phyloP scores from a whole-genome alignment of 1,140 invertebrate genomes.

The Drosophila subpulchrella region DNA sequence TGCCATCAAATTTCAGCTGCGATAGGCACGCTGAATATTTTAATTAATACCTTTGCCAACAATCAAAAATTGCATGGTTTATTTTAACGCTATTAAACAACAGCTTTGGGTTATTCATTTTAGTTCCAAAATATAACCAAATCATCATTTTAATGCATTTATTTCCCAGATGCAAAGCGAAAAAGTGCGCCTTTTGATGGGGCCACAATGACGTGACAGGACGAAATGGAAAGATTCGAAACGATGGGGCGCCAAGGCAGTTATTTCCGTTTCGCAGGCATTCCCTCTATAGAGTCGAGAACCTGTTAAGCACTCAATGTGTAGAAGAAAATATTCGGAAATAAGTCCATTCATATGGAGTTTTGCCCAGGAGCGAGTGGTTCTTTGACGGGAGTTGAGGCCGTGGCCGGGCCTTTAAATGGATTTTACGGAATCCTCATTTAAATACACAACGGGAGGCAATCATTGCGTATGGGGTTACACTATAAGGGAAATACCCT shows the following conservation, averaged over 20 bases:
- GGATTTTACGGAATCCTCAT: slow-evolving; percentile 71
- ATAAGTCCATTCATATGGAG: slow-evolving; percentile 67
- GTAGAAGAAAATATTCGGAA: slow-evolving; percentile 65
- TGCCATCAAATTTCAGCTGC: background rate
- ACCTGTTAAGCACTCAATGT: slow-evolving; percentile 66
- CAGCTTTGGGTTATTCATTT: background rate
- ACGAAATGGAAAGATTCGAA: slow-evolving; percentile 16
- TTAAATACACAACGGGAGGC: slow-evolving; percentile 67
- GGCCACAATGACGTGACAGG: slow-evolving; percentile 46
- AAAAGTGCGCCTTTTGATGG: slow-evolving; percentile 24
- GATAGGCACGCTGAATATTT: slow-evolving; percentile 1
- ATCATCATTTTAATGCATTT: slow-evolving; percentile 45
- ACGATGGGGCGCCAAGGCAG: slow-evolving; percentile 51
- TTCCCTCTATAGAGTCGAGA: slow-evolving; percentile 15
- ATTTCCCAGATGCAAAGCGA: slow-evolving; percentile 13
- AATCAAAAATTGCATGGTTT: slow-evolving; percentile 14
- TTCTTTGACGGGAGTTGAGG: slow-evolving; percentile 2
- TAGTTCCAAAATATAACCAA: background rate
- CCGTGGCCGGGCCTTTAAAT: slow-evolving; percentile 63
- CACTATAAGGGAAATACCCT: slow-evolving; percentile 29
- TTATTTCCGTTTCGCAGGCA: slow-evolving; percentile 54
- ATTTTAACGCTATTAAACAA: slow-evolving; percentile 28
- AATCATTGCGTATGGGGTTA: background rate
- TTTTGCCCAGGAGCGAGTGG: slow-evolving; percentile 18
- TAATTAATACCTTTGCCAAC: slow-evolving; percentile 14